Evolutionary conservation across 1,140 invertebrate species (phyloP), one percentile per base, ranked within the genome.

Genomic region (Neodiprion virginianus): DNA sequence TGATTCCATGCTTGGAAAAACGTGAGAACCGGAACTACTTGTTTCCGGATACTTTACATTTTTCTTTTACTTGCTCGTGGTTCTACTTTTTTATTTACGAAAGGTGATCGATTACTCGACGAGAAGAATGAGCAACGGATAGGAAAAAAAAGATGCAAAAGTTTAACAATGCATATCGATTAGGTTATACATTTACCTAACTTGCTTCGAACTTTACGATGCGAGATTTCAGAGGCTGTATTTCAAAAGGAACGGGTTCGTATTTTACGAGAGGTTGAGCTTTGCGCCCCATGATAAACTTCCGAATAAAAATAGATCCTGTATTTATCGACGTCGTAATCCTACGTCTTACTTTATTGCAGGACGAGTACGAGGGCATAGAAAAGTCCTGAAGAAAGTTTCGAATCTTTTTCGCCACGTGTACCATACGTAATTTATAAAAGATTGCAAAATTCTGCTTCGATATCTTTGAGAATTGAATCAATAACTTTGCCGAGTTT

Each of bases 301-400:
- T 14, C 53, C n/a, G 53, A 61, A 61, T 61, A 61, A 61, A 61
- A 61, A 61, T 61, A 61, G 53, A 61, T 61, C n/a, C 53, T 61
- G 53, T 61, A 61, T 61, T 61, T 61, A 61, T 61, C 53, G 53
- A 61, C 53, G 53, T 61, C 53, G 53, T 61, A 61, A 61, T 61
- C n/a, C 0, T 12, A 61, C 53, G 53, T 61, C 11, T 61, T 61
- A 61, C 5, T 61, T 61, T 61, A 61, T 17, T 61, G 53, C 53
- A 12, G 53, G n/a, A 61, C n/a, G 53, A 17, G 28, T 40, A 40
- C 5, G 28, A 40, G 28, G 5, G 28, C 28, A 40, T 40, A 40
- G 28, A 40, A 40, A 40, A 40, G 28, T 40, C 28, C 5, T 40
- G 5, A 40, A 5, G 28, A 40, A 40, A 40, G 28, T 40, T 40